A percentile compares a stretch with the other conserved stretches of the same genome.
phyloP scores from a whole-genome alignment of 2,888 invertebrate species.

The Acleris cristana region DNA sequence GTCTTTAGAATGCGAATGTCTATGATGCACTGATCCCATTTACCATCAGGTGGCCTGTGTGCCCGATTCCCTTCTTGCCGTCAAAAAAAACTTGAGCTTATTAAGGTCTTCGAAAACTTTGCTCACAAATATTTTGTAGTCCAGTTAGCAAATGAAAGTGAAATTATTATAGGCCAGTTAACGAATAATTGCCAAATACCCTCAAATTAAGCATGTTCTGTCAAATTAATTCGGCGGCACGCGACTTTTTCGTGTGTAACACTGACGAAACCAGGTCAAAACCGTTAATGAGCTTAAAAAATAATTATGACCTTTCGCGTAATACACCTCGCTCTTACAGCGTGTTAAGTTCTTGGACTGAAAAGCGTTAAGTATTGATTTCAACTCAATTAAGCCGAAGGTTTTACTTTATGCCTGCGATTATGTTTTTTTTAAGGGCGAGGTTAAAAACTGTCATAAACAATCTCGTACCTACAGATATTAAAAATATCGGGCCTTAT shows the following conservation, averaged over 20 bases:
- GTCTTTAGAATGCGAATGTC: no score
- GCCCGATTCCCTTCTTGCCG: no score
- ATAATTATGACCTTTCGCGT: slow-evolving; percentile 37
- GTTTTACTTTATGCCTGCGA: slow-evolving; percentile 14
- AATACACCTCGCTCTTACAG: slow-evolving; percentile 31
- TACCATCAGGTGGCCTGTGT: no score
- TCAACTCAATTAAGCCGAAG: slow-evolving; percentile 31
- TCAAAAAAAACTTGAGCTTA: no score
- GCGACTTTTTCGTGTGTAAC: slow-evolving; percentile 71
- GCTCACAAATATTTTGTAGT: not conserved
- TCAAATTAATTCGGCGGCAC: slow-evolving; percentile 78
- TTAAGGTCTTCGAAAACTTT: no score
- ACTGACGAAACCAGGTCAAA: slow-evolving; percentile 66
- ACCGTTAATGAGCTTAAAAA: slow-evolving; percentile 47
- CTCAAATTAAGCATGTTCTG: slow-evolving; percentile 76
- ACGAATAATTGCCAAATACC: slow-evolving; percentile 70
- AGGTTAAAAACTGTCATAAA: not conserved
- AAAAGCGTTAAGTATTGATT: slow-evolving; percentile 36
- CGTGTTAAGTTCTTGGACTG: slow-evolving; percentile 31
- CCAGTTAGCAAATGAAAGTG: slow-evolving; percentile 5
- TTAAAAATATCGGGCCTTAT: no score
- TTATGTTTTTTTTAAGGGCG: not conserved
- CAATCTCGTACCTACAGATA: not conserved
- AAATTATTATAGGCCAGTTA: slow-evolving; percentile 10
- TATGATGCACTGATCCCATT: no score